Evolutionary conservation across 2,797 vertebrate genomes (phyloP).

Genomic region (Cuniculus paca): DNA sequence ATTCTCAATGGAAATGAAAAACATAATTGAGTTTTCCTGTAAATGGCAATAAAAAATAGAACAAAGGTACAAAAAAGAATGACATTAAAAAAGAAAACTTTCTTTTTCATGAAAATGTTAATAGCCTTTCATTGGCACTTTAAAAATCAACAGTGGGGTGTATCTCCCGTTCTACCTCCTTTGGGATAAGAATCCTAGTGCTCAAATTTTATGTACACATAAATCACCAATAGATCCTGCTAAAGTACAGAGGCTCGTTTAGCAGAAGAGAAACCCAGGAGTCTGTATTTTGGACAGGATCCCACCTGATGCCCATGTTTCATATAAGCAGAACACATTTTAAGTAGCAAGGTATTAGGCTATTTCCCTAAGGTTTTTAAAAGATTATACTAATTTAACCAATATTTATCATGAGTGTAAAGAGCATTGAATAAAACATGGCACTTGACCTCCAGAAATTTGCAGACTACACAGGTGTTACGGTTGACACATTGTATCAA

Average conservation of each 20-base stretch:
- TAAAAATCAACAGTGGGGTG: background rate
- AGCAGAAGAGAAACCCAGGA: background rate
- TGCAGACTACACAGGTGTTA: background rate
- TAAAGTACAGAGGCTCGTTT: background rate
- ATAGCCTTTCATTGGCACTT: background rate
- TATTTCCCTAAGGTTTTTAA: background rate
- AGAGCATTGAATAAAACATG: background rate
- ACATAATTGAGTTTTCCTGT: conserved; percentile 16
- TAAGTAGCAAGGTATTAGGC: background rate
- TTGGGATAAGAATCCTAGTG: background rate
- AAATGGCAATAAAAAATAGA: conserved; percentile 19
- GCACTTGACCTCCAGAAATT: background rate
- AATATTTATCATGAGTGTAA: background rate
- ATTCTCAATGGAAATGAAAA: conserved; percentile 8
- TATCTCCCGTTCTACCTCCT: background rate
- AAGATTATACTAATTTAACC: background rate
- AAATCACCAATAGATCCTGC: background rate
- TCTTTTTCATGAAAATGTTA: conserved; percentile 24
- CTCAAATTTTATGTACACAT: background rate
- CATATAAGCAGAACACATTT: background rate
- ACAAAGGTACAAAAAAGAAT: conserved; percentile 2
- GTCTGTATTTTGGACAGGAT: background rate
- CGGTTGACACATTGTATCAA: too few relatives aligned
- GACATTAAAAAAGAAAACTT: background rate
- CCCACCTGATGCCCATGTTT: background rate